Evolutionary conservation across 1,140 invertebrate genomes (phyloP), one percentile per base, ranked within the genome.

Genomic region (Heliothis subflexa): DNA sequence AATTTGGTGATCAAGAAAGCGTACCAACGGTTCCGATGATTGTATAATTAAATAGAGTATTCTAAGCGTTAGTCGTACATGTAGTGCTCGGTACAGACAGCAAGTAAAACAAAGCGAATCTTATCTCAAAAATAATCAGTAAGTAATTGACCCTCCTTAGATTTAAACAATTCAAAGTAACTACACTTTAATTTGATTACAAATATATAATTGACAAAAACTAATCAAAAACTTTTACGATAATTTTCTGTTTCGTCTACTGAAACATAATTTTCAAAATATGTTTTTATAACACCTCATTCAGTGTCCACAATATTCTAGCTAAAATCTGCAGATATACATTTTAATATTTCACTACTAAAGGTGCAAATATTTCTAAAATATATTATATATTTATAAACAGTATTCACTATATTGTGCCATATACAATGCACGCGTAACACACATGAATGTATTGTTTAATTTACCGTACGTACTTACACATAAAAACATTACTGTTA

Each of bases 351-450:
- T 90, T 85, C 86, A 91, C 90, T 94, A 92, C 91, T 87, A 93
- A 90, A 89, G 91, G 93, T 94, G 93, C 93, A 94, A 94, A 94
- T 94, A 94, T 91, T 90, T 93, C 93, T 94, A 94, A 94, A 94
- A 94, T 94, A 94, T 94, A 90, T 88, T 90, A 87, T 87, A 89
- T 92, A 91, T 89, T 92, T 91, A 91, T 93, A 93, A 91, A 93
- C 83, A 79, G 86, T 92, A 90, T 85, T 88, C 81, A 84, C 87
- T 91, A 92, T 88, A 87, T 85, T 88, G 92, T 91, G 91, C 89
- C 85, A 89, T 92, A 93, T 93, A 93, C 88, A 94, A 92, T 87
- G 91, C 92, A 94, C 91, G 86, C 87, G 83, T 89, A 91, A 91
- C 88, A 90, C 88, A 88, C 86, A 91, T 83, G 59, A 85, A 83